phyloP scores from a whole-genome alignment of 2,797 vertebrate genomes.

The Microctenopoma lineatum region DNA sequence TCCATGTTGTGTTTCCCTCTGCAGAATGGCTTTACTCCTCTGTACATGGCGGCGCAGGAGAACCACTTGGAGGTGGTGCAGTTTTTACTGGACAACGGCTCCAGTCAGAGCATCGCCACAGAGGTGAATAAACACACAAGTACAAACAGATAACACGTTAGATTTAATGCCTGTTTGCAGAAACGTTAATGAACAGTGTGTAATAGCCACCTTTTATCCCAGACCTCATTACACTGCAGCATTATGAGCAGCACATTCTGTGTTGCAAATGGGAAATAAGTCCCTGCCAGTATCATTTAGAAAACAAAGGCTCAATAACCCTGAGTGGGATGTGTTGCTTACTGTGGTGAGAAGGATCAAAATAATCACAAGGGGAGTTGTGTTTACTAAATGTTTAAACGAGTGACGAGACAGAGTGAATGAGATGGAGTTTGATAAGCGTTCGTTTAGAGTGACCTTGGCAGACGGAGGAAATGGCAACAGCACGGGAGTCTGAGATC shows the following conservation, averaged over 20 bases:
- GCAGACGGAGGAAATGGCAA: constrained; percentile 15
- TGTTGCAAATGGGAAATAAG: constrained; percentile 18
- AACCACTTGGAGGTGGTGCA: constrained; percentile 97
- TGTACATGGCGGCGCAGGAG: constrained; percentile 99
- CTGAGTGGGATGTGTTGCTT: neutral
- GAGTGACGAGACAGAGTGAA: neutral
- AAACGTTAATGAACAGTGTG: constrained; percentile 11
- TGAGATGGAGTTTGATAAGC: neutral
- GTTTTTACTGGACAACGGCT: constrained; percentile 93
- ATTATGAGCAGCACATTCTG: neutral
- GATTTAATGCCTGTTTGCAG: constrained; percentile 21
- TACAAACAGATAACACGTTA: neutral
- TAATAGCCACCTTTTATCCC: constrained; percentile 17
- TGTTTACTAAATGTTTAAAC: constrained; percentile 2
- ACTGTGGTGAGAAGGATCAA: no score
- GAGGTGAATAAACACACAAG: constrained; percentile 78
- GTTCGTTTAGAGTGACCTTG: constrained; percentile 52
- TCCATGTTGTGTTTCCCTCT: constrained; percentile 21
- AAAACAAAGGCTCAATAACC: neutral
- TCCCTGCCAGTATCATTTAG: constrained; percentile 11
- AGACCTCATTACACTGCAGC: constrained; percentile 30
- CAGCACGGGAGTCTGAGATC: constrained; percentile 4
- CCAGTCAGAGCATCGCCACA: constrained; percentile 97
- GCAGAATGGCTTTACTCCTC: constrained; percentile 97
- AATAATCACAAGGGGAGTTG: no score